These are phyloP conservation scores for Pocillopora damicornis DNA, from an alignment of 64 coral and sea anemone species.

Conservation along the genomic window DNA sequence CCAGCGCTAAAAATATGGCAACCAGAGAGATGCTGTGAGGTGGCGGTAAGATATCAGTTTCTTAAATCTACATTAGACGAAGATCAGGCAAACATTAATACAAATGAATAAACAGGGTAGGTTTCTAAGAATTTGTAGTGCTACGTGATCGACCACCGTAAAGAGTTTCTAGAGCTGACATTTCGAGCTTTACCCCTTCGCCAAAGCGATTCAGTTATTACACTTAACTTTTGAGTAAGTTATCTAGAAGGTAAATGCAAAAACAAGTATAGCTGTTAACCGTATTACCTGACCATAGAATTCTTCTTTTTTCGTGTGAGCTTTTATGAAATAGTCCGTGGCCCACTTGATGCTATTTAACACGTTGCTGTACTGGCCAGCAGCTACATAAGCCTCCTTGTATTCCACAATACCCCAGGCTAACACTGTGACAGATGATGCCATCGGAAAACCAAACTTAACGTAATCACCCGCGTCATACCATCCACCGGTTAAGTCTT, in stretches of 20 bases:
- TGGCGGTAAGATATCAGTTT: too few species aligned
- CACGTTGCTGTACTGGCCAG: slow-evolving; percentile 62
- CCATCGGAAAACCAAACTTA: slow-evolving; percentile 96
- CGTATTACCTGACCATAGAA: slow-evolving; percentile 83
- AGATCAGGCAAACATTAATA: too few species aligned
- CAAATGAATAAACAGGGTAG: too few species aligned
- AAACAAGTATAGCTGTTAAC: neutral
- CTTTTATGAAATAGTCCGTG: slow-evolving; percentile 92
- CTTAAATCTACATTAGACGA: too few species aligned
- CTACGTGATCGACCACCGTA: neutral
- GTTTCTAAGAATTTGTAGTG: too few species aligned
- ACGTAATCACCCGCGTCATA: slow-evolving; percentile 98
- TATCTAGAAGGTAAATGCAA: too few species aligned
- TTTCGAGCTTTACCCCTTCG: too few species aligned
- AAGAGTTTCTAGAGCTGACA: too few species aligned
- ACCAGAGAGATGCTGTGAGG: too few species aligned
- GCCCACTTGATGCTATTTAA: slow-evolving; percentile 91
- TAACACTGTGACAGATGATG: slow-evolving; percentile 62
- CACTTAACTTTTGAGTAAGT: too few species aligned
- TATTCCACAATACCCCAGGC: slow-evolving; percentile 85
- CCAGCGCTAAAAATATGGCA: too few species aligned
- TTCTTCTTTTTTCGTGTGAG: slow-evolving; percentile 67
- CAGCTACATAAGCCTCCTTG: slow-evolving; percentile 47
- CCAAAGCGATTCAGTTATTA: too few species aligned
- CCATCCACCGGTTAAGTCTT: slow-evolving; percentile 91